Evolutionary conservation across 2,888 invertebrate genomes (phyloP), one percentile per base, ranked within the genome.

Genomic region (Hylaea fasciaria): DNA sequence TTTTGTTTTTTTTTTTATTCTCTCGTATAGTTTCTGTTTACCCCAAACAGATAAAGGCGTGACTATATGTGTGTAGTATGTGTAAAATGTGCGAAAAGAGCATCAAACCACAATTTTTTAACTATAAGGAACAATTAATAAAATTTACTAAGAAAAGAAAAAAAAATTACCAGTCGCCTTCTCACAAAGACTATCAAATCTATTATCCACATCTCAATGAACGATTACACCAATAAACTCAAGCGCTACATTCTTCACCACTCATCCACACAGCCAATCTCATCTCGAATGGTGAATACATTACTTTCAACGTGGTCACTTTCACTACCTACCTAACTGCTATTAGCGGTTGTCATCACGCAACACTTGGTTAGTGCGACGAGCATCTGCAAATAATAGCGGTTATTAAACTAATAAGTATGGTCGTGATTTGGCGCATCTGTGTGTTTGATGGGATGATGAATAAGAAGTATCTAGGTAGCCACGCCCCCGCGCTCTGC

Each of bases 291-390:
- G 54, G 54, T 65, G 57, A 44, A 60, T 67, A 66, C 68, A 57
- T 62, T 41, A 52, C 47, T 47, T 54, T 58, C 55, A 51, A 55
- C 62, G 65, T 59, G 65, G 62, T 61, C 66, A 81, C 82, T 82
- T 82, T 82, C 82, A 73, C 82, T 78, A 68, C n/a, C n/a, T n/a
- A 50, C 67, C 64, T n/a, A 60, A 50, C 47, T 41, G 65, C 60
- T 67, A 71, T 65, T 65, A 68, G 40, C 44, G 43, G 16, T 43
- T 67, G 64, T 65, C 58, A 69, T 68, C 85, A 84, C 79, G 83
- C 83, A 59, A 83, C 75, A 67, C 63, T 52, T 55, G 53, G 13
- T 40, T 40, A 40, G 37, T n/a, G 35, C 35, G 8, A 32, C 14
- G 43, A 43, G 17, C 55, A 56, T 55, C 60, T 56, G 56, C 47